Conservation (phyloP, 2,113 vertebrate genomes). For the Physeter macrocephalus region DNA sequence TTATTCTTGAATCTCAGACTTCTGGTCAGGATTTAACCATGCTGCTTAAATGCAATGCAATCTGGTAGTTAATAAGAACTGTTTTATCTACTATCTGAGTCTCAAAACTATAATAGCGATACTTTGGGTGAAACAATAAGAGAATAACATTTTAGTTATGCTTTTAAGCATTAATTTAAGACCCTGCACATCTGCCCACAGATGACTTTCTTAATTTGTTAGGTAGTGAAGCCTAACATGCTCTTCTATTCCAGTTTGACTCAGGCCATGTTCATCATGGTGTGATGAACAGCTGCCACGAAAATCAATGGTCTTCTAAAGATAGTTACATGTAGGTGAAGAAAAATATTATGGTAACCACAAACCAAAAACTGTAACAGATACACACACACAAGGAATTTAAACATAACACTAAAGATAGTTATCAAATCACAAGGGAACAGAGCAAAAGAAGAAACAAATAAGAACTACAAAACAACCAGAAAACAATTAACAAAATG, state of each 20-base stretch:
- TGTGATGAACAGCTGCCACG: neutral
- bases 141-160: neutral
- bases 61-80: neutral
- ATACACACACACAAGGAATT: too few relatives aligned
- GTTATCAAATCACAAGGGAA: too few relatives aligned
- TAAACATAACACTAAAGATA: too few relatives aligned
- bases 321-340: neutral
- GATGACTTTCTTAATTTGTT: neutral
- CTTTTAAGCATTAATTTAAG: neutral
- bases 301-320: neutral
- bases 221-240: neutral
- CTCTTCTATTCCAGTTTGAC: neutral
- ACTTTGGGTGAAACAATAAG: neutral
- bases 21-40: neutral
- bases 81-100: neutral
- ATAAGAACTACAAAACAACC: too few relatives aligned
- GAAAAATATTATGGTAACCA: neutral
- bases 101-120: neutral
- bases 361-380: too few relatives aligned
- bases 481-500: too few relatives aligned
- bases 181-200: neutral
- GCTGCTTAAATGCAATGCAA: neutral
- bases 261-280: accelerated
- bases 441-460: too few relatives aligned
- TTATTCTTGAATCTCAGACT: neutral